A percentile compares a stretch with the other conserved stretches of the same genome.
These are phyloP conservation scores for Platycercus adscitus DNA, from an alignment of 2,113 vertebrate species.

Conservation along the genomic window DNA sequence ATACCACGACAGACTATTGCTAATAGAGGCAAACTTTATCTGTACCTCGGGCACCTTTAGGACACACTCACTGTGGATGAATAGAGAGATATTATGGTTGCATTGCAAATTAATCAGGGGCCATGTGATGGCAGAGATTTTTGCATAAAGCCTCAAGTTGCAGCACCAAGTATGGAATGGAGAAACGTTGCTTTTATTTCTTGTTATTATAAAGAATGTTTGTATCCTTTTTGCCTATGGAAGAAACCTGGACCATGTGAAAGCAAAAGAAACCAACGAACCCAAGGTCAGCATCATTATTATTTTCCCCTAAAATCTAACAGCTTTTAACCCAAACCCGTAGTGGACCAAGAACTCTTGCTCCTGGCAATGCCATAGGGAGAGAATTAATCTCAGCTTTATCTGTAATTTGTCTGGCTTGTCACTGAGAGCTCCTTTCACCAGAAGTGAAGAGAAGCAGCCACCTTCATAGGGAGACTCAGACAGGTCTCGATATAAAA, in stretches of 20 bases:
- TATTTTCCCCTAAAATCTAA: neutral
- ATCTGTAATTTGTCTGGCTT: neutral
- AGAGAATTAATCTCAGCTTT: neutral
- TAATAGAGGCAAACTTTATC: neutral
- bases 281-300: neutral
- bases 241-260: neutral
- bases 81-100: neutral
- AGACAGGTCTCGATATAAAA: neutral
- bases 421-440: neutral
- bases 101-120: neutral
- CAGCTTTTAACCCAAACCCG: neutral
- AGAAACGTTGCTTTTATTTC: neutral
- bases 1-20: neutral
- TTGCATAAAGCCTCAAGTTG: neutral
- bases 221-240: neutral
- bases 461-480: neutral
- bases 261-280: neutral
- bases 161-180: neutral
- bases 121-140: neutral
- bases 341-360: neutral
- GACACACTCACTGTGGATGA: fast-evolving
- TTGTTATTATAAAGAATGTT: neutral
- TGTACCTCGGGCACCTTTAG: fast-evolving
- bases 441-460: neutral
- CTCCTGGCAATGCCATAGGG: neutral